phyloP scores from a whole-genome alignment of 2,113 vertebrate genomes.

The Notarius quadriscutis region DNA sequence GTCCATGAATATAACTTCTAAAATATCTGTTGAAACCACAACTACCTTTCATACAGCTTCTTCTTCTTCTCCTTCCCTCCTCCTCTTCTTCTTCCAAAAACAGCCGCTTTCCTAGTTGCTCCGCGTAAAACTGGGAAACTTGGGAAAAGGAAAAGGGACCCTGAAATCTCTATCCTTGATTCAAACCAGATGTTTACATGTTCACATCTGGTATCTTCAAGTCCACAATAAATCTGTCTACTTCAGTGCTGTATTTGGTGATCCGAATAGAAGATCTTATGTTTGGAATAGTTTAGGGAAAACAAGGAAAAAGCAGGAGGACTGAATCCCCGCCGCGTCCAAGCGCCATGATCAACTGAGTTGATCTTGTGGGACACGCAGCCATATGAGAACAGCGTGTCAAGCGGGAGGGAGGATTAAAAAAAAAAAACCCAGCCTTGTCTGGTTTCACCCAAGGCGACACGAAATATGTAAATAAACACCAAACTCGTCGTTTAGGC shows the following conservation, averaged over 20 bases:
- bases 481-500: not conserved
- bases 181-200: slow-evolving; percentile 17
- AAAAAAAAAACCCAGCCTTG: too few species aligned
- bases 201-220: not conserved
- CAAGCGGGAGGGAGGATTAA: slow-evolving; percentile 34
- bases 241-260: not conserved
- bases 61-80: slow-evolving; percentile 59
- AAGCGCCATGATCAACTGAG: slow-evolving; percentile 70
- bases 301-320: slow-evolving; percentile 47
- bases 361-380: slow-evolving; percentile 55
- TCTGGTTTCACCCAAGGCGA: not conserved
- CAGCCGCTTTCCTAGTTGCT: slow-evolving; percentile 57
- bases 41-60: slow-evolving; percentile 63
- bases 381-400: not conserved
- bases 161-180: slow-evolving; percentile 25
- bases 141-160: not conserved
- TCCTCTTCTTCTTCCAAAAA: slow-evolving; percentile 57
- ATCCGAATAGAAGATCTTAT: not conserved
- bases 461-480: not conserved
- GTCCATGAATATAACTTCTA: not conserved
- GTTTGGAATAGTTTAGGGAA: slow-evolving; percentile 1
- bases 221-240: not conserved
- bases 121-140: slow-evolving; percentile 39
- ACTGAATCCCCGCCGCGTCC: slow-evolving; percentile 52
- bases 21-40: not conserved